Conservation (phyloP, 1,140 invertebrate genomes). For the Drosophila virilis region DNA sequence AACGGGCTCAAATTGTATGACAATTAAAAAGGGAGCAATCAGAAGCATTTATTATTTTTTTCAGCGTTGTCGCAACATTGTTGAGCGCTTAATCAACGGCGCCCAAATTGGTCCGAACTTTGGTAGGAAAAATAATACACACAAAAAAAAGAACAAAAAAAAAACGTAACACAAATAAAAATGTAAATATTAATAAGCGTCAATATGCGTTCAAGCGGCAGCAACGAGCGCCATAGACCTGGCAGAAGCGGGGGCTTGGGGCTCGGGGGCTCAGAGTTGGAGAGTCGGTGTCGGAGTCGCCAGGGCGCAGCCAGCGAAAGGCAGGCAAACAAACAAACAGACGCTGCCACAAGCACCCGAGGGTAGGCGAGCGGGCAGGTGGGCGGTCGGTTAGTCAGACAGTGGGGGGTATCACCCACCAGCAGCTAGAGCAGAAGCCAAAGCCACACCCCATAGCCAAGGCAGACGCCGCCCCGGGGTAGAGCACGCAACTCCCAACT, state of each 20-base stretch:
- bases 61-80: constrained; percentile 46
- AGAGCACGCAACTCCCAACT: not conserved
- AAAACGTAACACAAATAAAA: constrained; percentile 68
- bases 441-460: constrained; percentile 46
- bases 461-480: constrained; percentile 45
- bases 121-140: constrained; percentile 43
- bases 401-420: not conserved
- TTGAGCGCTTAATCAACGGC: constrained; percentile 72
- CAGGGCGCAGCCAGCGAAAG: constrained; percentile 32
- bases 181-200: constrained; percentile 84
- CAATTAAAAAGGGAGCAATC: constrained; percentile 81
- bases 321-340: constrained; percentile 70
- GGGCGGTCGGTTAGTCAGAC: not conserved
- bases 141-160: not conserved
- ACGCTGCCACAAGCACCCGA: constrained; percentile 30
- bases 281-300: constrained; percentile 13
- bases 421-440: constrained; percentile 13
- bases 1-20: constrained; percentile 70
- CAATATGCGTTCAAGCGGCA: constrained; percentile 71
- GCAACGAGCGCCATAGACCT: constrained; percentile 6
- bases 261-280: constrained; percentile 3
- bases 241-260: not conserved
- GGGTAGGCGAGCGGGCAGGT: not conserved
- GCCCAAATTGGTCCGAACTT: constrained; percentile 48
- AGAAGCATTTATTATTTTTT: constrained; percentile 46